Conservation (phyloP, 1,140 invertebrate genomes). For the Paraescarpia echinospica region DNA sequence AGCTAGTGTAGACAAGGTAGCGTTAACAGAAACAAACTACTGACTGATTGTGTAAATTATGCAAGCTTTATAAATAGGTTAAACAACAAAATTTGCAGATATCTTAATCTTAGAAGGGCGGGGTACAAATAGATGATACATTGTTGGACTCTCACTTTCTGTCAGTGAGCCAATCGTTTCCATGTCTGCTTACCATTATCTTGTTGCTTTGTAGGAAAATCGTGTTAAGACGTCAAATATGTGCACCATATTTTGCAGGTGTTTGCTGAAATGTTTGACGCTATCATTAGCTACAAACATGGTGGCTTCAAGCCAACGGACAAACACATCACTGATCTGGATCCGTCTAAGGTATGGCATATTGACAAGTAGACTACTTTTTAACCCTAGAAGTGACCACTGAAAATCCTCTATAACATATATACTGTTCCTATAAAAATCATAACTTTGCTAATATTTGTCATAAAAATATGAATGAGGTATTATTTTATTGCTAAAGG, state of each 20-base stretch:
- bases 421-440: too few species aligned
- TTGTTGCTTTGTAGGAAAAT: too few species aligned
- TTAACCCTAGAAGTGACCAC: too few species aligned
- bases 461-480: too few species aligned
- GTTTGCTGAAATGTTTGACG: conserved; percentile 36
- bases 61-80: not conserved
- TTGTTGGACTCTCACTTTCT: not conserved
- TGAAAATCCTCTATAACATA: too few species aligned
- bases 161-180: not conserved
- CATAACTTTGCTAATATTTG: too few species aligned
- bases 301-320: conserved; percentile 25
- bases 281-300: conserved; percentile 32
- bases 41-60: not conserved
- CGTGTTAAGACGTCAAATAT: not conserved
- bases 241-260: conserved; percentile 21
- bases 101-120: not conserved
- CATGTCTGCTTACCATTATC: not conserved
- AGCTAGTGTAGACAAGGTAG: not conserved
- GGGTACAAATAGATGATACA: not conserved
- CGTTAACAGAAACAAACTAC: not conserved
- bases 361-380: not conserved
- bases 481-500: too few species aligned
- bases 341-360: conserved; percentile 23
- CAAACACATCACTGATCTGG: conserved; percentile 30
- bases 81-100: not conserved